Percentiles rank a stretch among this genome's conserved stretches.
Conservation (phyloP, 2,888 invertebrate genomes). For the Cynaeus angustus region DNA sequence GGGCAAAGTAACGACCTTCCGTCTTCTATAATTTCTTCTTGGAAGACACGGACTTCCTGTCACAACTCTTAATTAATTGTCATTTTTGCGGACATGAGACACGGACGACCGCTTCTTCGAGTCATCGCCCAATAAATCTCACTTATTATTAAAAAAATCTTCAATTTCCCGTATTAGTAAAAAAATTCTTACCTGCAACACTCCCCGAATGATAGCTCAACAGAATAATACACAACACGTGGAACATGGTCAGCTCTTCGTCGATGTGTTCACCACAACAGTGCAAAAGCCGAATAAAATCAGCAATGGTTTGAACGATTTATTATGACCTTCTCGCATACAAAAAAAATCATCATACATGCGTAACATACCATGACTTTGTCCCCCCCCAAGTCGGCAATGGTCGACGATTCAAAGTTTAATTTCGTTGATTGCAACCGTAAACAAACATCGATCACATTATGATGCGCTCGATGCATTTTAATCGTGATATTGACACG, state of each 20-base stretch:
- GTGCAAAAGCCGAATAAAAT: constrained; percentile 58
- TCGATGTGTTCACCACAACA: constrained; percentile 52
- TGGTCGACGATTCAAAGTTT: constrained; percentile 33
- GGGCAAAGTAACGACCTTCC: constrained; percentile 6
- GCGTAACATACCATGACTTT: constrained; percentile 61
- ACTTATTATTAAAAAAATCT: constrained; percentile 2
- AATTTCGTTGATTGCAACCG: constrained; percentile 30
- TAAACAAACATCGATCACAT: constrained; percentile 16
- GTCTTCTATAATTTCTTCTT: constrained; percentile 17
- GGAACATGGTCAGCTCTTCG: constrained; percentile 54
- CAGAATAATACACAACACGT: constrained; percentile 48
- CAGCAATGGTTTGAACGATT: constrained; percentile 59
- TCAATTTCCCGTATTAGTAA: too few relatives aligned
- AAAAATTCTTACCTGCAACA: constrained; percentile 53
- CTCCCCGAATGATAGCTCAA: constrained; percentile 36
- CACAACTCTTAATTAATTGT: constrained; percentile 21
- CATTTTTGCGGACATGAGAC: constrained; percentile 14
- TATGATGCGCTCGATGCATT: constrained; percentile 8
- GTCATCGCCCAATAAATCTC: constrained; percentile 7
- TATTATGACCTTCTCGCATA: constrained; percentile 65
- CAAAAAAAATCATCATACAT: constrained; percentile 68
- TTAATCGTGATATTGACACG: constrained; percentile 14
- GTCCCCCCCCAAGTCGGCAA: constrained; percentile 40
- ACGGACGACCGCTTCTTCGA: not conserved
- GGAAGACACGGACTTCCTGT: constrained; percentile 33